These are phyloP conservation scores for Callinectes sapidus DNA, from an alignment of 2,888 invertebrate species.

Conservation along the genomic window DNA sequence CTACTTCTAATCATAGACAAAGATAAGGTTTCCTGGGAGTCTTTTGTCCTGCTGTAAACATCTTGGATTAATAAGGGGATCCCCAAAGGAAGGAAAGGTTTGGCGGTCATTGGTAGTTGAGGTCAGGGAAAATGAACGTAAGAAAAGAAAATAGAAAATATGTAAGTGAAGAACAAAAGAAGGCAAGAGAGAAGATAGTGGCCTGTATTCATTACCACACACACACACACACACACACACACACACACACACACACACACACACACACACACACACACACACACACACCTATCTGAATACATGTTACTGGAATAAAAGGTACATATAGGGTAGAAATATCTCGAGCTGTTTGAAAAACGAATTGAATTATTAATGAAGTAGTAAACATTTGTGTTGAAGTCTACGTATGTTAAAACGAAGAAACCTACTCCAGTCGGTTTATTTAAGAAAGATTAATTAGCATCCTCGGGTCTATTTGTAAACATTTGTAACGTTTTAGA, in stretches of 20 bases:
- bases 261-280: too few relatives aligned
- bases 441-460: background rate
- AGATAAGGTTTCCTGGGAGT: background rate
- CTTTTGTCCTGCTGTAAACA: conserved; percentile 12
- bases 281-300: background rate
- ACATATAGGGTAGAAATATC: background rate
- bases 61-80: conserved; percentile 5
- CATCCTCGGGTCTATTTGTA: background rate
- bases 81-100: background rate
- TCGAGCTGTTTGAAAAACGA: background rate
- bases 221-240: too few relatives aligned
- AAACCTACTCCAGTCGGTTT: background rate
- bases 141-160: background rate
- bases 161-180: background rate
- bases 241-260: too few relatives aligned
- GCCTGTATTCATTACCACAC: background rate
- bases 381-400: background rate
- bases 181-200: background rate
- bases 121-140: background rate
- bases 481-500: background rate
- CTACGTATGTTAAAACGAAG: background rate
- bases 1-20: conserved; percentile 11
- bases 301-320: background rate
- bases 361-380: background rate
- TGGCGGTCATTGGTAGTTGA: background rate